Conservation (phyloP, 2,113 vertebrate species). For the Cricetomys ansorgei region DNA sequence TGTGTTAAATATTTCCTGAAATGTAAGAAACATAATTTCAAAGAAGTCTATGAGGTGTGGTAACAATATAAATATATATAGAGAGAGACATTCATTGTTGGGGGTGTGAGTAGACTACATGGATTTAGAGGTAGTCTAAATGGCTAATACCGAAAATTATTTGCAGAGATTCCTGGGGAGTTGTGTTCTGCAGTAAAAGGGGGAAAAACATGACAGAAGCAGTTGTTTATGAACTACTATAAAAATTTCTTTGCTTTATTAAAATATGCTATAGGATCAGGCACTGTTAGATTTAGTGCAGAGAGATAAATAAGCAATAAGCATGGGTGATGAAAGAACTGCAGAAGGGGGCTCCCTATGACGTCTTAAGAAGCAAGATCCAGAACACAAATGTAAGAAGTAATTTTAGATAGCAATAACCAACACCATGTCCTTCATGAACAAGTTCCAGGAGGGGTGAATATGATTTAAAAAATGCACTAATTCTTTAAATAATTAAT, state of each 20-base stretch:
- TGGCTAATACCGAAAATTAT: not conserved
- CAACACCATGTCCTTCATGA: accelerated
- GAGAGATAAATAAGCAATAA: not conserved
- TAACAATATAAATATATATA: not conserved
- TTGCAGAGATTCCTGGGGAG: not conserved
- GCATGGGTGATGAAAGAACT: not conserved
- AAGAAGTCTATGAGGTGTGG: not conserved
- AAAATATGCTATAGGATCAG: not conserved
- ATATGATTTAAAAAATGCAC: not conserved
- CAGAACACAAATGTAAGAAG: accelerated
- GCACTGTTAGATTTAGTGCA: not conserved
- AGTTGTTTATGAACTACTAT: not conserved
- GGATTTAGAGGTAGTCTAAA: not conserved
- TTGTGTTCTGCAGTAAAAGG: not conserved
- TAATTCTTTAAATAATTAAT: not conserved
- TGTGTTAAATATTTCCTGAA: not conserved
- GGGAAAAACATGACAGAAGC: not conserved
- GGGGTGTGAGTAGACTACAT: not conserved
- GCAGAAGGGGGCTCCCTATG: not conserved
- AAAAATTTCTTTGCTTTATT: not conserved
- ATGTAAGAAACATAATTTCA: not conserved
- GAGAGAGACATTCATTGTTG: not conserved
- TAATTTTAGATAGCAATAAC: not conserved
- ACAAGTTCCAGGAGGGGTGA: not conserved
- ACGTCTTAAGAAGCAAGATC: not conserved